These are phyloP conservation scores for Sphenopsis melanotis DNA, from an alignment of 2,797 vertebrate species.

Conservation along the genomic window DNA sequence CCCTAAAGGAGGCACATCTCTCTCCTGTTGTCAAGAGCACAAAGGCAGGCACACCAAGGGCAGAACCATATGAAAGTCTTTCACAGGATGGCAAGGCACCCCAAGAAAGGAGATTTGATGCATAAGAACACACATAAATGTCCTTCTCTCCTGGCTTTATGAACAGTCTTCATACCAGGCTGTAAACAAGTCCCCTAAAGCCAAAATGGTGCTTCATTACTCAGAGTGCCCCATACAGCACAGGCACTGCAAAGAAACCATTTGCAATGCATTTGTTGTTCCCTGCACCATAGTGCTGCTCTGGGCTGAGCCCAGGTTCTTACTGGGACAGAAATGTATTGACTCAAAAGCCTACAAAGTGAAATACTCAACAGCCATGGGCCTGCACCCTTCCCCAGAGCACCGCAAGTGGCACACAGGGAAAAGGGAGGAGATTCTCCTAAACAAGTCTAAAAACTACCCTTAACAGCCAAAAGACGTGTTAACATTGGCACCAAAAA, in stretches of 20 bases:
- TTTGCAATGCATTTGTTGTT: neutral
- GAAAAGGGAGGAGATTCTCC: neutral
- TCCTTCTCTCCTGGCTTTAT: neutral
- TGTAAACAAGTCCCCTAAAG: neutral
- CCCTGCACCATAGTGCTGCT: neutral
- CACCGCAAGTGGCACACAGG: neutral
- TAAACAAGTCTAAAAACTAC: neutral
- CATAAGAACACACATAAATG: neutral
- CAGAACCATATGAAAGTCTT: neutral
- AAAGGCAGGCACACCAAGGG: neutral
- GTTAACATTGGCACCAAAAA: neutral
- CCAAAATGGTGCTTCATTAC: neutral
- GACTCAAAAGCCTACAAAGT: neutral
- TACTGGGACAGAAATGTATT: neutral
- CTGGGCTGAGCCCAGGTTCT: neutral
- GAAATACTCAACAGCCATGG: neutral
- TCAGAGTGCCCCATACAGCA: neutral
- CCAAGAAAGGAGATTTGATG: neutral
- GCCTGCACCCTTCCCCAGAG: neutral
- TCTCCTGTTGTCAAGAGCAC: constrained; percentile 2
- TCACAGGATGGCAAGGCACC: neutral
- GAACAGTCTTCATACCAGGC: neutral
- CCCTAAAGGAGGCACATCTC: neutral
- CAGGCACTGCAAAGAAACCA: neutral
- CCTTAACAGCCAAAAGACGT: neutral